Evolutionary conservation across 2,888 invertebrate species (phyloP).

Genomic region (Hedychridium roseum): DNA sequence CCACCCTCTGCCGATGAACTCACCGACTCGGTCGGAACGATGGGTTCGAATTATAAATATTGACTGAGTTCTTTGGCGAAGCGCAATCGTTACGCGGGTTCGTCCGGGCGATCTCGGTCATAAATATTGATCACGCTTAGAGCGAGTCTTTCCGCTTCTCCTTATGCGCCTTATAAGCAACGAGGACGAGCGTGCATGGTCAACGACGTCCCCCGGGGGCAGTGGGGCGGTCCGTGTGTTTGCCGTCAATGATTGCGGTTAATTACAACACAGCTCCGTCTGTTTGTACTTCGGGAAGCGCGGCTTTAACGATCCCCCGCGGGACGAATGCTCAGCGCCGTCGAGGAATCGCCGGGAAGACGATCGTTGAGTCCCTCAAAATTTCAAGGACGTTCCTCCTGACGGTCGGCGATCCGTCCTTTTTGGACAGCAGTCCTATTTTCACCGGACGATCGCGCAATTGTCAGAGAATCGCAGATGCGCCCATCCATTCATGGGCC

Average conservation of each 20-base stretch:
- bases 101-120: slow-evolving; percentile 41
- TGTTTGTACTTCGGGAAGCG: slow-evolving; percentile 50
- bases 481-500: slow-evolving; percentile 38
- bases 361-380: too few relatives aligned
- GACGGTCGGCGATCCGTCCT: neutral
- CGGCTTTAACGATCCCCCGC: slow-evolving; percentile 50
- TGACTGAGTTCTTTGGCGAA: slow-evolving; percentile 35
- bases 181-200: slow-evolving; percentile 24
- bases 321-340: slow-evolving; percentile 36
- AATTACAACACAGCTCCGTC: slow-evolving; percentile 58
- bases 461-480: slow-evolving; percentile 47
- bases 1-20: too few relatives aligned
- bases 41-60: slow-evolving; percentile 47
- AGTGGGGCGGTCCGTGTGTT: slow-evolving; percentile 49
- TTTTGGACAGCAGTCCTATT: slow-evolving; percentile 8
- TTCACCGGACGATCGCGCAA: slow-evolving; percentile 9
- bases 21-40: too few relatives aligned
- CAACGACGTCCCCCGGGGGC: slow-evolving; percentile 40
- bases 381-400: too few relatives aligned
- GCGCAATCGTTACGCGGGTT: slow-evolving; percentile 21
- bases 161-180: too few relatives aligned
- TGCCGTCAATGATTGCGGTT: slow-evolving; percentile 62
- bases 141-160: too few relatives aligned
- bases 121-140: slow-evolving; percentile 41
- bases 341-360: slow-evolving; percentile 5